Evolutionary conservation across 2,113 vertebrate genomes (phyloP), one percentile per base, ranked within the genome.

Genomic region (Kryptolebias marmoratus): DNA sequence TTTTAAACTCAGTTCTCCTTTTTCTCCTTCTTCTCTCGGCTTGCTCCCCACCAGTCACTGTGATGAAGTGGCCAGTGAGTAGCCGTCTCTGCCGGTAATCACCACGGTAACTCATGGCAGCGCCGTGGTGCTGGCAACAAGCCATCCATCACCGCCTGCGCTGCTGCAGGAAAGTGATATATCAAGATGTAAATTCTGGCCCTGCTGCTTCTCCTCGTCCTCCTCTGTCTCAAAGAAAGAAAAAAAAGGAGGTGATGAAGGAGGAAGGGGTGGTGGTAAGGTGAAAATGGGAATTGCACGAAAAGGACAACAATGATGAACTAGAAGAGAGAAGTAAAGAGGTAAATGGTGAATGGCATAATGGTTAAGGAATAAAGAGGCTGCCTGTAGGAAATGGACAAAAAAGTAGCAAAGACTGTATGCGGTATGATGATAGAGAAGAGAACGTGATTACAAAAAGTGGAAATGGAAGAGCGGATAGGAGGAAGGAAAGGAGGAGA

Each of bases 31-130:
- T 18, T 53, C 63, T 62, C 63, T 73, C 71, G 8, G 77, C 72
- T 69, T 58, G 56, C 80, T 84, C 60, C 16, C 84, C 47, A 85
- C 86, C 81, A 90, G 67, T 93, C 91, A 90, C 66, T 7, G 89
- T 93, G 93, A 94, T 93, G 86, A 91, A 93, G 92, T 90, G 87
- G 83, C 83, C 88, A 74, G 79, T 57, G 83, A 88, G 85, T 74
- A 71, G 91, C 91, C 91, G 91, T 89, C 91, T 91, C 83, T 86
- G 83, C 84, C 69, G 80, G 87, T 92, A 92, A 93, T 93, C 92
- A 90, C 88, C 82, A 76, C 90, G 55, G 89, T 93, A 93, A 93
- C 92, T 93, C 90, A 91, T 48, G 79, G 79, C 70, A 64, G 75
- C 63, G 72, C 86, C 77, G 81, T 76, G 68, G 83, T 68, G 48